Evolutionary conservation across 2,113 vertebrate genomes (phyloP), one percentile per base, ranked within the genome.

Genomic region (Tauraco erythrolophus): DNA sequence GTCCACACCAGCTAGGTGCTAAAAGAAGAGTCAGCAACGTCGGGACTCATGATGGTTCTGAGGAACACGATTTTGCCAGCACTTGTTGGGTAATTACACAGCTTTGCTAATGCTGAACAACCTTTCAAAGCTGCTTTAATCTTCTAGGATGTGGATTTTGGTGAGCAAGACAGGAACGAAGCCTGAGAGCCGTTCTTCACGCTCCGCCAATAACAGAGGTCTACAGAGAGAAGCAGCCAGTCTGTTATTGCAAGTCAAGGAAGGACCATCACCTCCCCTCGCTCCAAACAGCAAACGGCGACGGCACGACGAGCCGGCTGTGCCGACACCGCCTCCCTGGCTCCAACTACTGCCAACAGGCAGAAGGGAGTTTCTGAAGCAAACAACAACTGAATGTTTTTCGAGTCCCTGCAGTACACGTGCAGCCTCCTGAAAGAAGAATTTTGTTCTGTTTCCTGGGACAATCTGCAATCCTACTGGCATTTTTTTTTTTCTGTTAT

Each of bases 291-390:
- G 61, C 30, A 5, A 37, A 24, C 2, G 7, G 39, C 28, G 24
- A 80, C 48, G 41, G 35, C 41, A 21, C 9, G 11, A 33, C 0
- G 11, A 7, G 6, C 19, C 10, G 3, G 39, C 46, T 17, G 31
- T 17, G 19, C 81, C 3, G 11, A 14, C 0, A 9, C 27, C 43
- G 1, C 41, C 30, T 18, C 2, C 5, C 21, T 1, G 25, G 24
- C 33, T 27, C 25, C 11, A 4, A 19, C 3, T 24, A 5, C 43
- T 19, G 46, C n/a, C 39, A 31, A 24, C 9, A 24, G 37, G 33
- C 28, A 45, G 70, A 37, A 58, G 27, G 19, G 19, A 39, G 28
- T 10, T 45, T 46, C 70, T 16, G 70, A 45, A 37, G 70, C n/a
- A 33, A 74, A 56, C 35, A 58, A 41, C 22, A 30, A 23, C n/a